Evolutionary conservation across 1,140 invertebrate genomes (phyloP), one percentile per base, ranked within the genome.

Genomic region (Rhynchophorus ferrugineus): DNA sequence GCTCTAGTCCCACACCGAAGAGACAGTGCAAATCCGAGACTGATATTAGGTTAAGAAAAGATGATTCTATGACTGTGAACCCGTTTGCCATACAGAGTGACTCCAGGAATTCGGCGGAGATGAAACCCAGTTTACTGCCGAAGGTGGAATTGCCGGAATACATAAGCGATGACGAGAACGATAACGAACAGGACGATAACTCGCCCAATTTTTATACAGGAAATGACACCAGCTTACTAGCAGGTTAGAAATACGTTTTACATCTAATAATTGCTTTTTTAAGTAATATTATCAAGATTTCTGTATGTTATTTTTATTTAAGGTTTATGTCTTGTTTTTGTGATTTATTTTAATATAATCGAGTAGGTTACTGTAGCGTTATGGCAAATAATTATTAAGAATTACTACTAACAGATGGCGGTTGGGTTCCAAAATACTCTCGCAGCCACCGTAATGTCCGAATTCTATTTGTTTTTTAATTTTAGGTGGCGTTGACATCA

Each of bases 61-160:
- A 51, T 19, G 19, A 61, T 51, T 50, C 51, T 18, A 54, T 54
- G 51, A 54, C 47, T 20, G 55, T 62, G 1, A 67, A 66, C 49
- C 60, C 61, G 3, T 66, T 66, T 38, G 58, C 57, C 16, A 39
- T 64, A 16, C 53, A 66, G 37, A 33, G 37, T 19, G 53, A 66
- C 20, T 39, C 44, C 17, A 41, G 50, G 34, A 60, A 20, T 46
- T 44, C 35, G 46, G 49, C 54, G 29, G 58, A 62, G 13, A 47
- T 41, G 11, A 57, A 57, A 44, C 51, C 20, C 16, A 16, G 34
- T 21, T 29, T 61, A 35, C 43, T 60, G 71, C 76, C 76, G 58
- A 78, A 78, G 71, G 53, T 77, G 56, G 77, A 79, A 67, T 67
- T 78, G 61, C 76, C 76, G 44, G 77, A 79, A 59, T 79, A 78